phyloP scores from a whole-genome alignment of 2,113 vertebrate species.

The Corythornis vintsioides region DNA sequence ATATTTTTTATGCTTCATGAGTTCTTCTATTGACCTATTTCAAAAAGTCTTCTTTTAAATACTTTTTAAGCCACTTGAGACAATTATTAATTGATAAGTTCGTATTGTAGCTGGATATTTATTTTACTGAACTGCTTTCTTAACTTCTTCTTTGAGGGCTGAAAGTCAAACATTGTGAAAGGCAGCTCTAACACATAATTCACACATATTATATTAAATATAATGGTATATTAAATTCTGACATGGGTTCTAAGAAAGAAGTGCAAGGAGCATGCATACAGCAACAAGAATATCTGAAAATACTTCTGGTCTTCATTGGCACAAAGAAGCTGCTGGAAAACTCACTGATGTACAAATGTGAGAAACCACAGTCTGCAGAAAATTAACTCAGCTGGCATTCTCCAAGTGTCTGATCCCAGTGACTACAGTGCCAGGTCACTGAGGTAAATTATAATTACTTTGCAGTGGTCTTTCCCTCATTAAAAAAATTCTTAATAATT shows the following conservation, averaged over 20 bases:
- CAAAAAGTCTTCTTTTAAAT: neutral
- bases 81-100: neutral
- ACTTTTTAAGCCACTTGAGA: neutral
- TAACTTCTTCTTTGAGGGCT: neutral
- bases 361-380: slow-evolving; percentile 62
- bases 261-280: neutral
- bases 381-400: slow-evolving; percentile 72
- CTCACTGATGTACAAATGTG: slow-evolving; percentile 67
- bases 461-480: slow-evolving; percentile 18
- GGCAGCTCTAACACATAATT: neutral
- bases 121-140: neutral
- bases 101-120: neutral
- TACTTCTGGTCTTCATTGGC: slow-evolving; percentile 63
- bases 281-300: slow-evolving; percentile 70
- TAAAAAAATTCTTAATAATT: slow-evolving; percentile 53
- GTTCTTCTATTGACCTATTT: neutral
- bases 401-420: slow-evolving; percentile 55
- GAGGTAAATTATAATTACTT: slow-evolving; percentile 54
- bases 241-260: slow-evolving; percentile 48
- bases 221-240: slow-evolving; percentile 22
- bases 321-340: slow-evolving; percentile 70
- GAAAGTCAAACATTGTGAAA: neutral
- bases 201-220: neutral
- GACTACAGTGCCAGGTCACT: neutral
- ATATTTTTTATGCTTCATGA: neutral